Evolutionary conservation across 2,113 vertebrate species (phyloP).

Genomic region (Peromyscus polionotus): DNA sequence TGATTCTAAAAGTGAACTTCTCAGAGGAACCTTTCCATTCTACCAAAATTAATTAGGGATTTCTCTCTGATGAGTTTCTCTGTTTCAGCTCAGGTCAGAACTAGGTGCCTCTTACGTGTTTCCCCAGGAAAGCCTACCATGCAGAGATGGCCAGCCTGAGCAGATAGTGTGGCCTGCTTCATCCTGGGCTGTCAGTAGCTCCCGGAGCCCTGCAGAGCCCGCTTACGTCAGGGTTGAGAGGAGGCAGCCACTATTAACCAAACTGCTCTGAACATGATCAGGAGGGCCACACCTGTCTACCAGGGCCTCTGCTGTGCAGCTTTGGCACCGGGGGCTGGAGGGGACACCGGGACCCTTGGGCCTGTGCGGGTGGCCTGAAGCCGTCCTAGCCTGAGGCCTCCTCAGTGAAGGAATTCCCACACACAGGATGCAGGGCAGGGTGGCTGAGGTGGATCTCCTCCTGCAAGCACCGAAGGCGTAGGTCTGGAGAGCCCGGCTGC

Average conservation of each 20-base stretch:
- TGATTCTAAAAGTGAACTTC: not conserved
- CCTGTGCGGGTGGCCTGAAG: not conserved
- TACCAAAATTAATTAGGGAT: no score
- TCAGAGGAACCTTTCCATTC: not conserved
- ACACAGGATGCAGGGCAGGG: not conserved
- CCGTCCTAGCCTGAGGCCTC: fast-evolving
- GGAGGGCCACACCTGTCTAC: not conserved
- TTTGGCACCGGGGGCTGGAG: not conserved
- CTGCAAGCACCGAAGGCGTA: not conserved
- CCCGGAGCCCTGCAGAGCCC: fast-evolving
- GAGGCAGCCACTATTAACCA: not conserved
- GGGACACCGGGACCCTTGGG: no score
- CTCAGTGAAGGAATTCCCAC: no score
- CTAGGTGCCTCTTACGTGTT: fast-evolving
- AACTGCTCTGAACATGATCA: no score
- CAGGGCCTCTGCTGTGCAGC: not conserved
- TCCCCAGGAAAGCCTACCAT: fast-evolving
- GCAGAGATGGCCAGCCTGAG: not conserved
- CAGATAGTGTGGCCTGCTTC: not conserved
- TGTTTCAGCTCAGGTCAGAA: fast-evolving
- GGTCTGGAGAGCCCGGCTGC: not conserved
- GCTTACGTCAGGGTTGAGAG: not conserved
- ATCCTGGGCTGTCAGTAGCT: not conserved
- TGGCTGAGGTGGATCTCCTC: no score
- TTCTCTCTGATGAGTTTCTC: not conserved